Base-by-base conservation (phyloP, 2,113 vertebrate species). In the Hydrolagus affinis region DNA sequence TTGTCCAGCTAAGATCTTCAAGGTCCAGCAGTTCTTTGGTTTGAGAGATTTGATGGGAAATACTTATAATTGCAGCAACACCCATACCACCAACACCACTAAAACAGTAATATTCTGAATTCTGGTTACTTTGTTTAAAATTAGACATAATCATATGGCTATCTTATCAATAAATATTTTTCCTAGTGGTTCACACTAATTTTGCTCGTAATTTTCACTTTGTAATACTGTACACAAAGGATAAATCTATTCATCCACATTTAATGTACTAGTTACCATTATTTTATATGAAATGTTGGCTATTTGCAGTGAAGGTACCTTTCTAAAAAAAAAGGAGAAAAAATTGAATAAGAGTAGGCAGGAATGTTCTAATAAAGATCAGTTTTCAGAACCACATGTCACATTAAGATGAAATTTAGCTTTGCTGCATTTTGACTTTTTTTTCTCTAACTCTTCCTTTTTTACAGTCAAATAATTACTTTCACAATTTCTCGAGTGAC, bases 401-500 rank as follows among this genome's bases (percentile, higher is more conserved):
- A 44, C 6, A 10, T 25, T 3, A 21, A 17, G 60, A 28, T 60
- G 59, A 1, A 62, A 80, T 64, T 44, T 44, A 2, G 12, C 8
- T 19, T 56, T 75, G 2, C 62, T 62, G 19, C 10, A 23, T 80
- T 14, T 64, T 83, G 23, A 32, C n/a, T 68, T 21, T 1, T 66
- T 28, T 17, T 83, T 25, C n/a, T 77, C 11, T 25, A 60, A 66
- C 66, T 64, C 15, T 83, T 83, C 30, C 15, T 83, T 66, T 83
- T 83, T 92, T 86, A 85, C 86, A 94, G 93, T 19, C 88, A 87
- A 1, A 80, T 89, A 66, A 4, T 86, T 2, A 89, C 88, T 64
- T 88, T 94, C 86, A 85, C 89, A 87, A 92, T 94, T 87, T 88
- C 88, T 62, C 88, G 80, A 76, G 91, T 93, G 85, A 92, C 91